These are phyloP conservation scores for Emydocephalus ijimae DNA, from an alignment of 2,113 vertebrate species.

Conservation along the genomic window DNA sequence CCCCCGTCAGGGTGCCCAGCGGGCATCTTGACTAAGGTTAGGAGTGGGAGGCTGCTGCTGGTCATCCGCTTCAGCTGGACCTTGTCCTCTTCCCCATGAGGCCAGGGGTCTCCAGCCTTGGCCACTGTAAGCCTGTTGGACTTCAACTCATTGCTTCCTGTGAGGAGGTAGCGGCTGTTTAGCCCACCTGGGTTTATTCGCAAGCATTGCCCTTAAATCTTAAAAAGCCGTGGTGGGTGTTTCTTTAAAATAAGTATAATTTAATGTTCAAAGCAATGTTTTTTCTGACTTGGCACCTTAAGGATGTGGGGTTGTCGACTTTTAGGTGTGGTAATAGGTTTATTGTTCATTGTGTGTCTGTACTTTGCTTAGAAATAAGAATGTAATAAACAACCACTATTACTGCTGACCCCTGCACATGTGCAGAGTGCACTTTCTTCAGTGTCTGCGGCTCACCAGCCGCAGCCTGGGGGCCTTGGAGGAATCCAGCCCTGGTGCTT, in stretches of 20 bases:
- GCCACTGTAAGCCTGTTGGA: no score
- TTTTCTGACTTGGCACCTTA: not conserved
- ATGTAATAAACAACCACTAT: not conserved
- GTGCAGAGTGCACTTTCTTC: not conserved
- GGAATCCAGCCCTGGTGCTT: not conserved
- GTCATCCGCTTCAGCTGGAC: no score
- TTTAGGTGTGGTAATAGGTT: not conserved
- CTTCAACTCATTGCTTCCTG: not conserved
- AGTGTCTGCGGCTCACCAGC: not conserved
- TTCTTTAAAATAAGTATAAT: not conserved
- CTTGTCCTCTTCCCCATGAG: no score
- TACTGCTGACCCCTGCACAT: not conserved
- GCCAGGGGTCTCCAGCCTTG: no score
- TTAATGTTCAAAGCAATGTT: not conserved
- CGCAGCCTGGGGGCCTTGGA: not conserved
- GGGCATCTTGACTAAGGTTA: no score
- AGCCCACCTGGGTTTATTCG: not conserved
- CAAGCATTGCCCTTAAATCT: not conserved
- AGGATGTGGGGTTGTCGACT: not conserved
- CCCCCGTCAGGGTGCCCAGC: no score
- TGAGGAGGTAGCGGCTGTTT: not conserved
- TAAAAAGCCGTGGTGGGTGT: not conserved
- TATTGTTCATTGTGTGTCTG: not conserved
- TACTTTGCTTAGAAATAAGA: not conserved
- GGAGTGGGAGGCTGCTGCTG: no score